Evolutionary conservation across 2,113 vertebrate species (phyloP), one percentile per base, ranked within the genome.

Genomic region (Microcebus lehilahytsara): DNA sequence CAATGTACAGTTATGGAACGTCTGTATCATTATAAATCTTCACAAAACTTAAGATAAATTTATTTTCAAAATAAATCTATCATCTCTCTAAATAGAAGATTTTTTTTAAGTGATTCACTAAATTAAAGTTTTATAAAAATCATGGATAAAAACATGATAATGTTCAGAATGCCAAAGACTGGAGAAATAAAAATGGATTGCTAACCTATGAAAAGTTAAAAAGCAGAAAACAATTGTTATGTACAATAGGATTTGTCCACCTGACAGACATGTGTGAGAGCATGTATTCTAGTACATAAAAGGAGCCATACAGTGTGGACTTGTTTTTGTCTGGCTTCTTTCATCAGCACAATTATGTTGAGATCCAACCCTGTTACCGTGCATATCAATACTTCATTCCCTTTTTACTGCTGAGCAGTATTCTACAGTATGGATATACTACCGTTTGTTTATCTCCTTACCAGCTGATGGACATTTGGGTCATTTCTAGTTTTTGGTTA

Each of bases 71-170:
- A 89, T 60, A 84, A 60, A 40, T 66, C 67, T 94, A 93, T 67
- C n/a, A 81, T 46, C 49, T 97, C 97, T 93, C 53, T 62, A 90
- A 95, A 81, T 4, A 95, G n/a, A 14, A 34, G 22, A 67, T 62
- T 67, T 58, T 85, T 83, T 51, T 12, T 71, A 90, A 66, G 4
- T 37, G 77, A 69, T 27, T 89, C 20, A 56, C 40, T 85, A 92
- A 84, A 77, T 8, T 56, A 3, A 95, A 92, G 80, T 90, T 96
- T 89, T 84, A 91, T 60, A 96, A 96, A 93, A 91, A 84, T 37
- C 78, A 90, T 58, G 30, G 22, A 78, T 79, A 71, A 85, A 94
- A 93, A 88, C 22, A 84, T n/a, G 34, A 51, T 23, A 64, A 49
- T 27, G 95, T 84, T 72, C 67, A 97, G n/a, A 95, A 94, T 91